These are phyloP conservation scores for Eristalinus sepulchralis DNA, from an alignment of 2,888 invertebrate species.

Conservation along the genomic window DNA sequence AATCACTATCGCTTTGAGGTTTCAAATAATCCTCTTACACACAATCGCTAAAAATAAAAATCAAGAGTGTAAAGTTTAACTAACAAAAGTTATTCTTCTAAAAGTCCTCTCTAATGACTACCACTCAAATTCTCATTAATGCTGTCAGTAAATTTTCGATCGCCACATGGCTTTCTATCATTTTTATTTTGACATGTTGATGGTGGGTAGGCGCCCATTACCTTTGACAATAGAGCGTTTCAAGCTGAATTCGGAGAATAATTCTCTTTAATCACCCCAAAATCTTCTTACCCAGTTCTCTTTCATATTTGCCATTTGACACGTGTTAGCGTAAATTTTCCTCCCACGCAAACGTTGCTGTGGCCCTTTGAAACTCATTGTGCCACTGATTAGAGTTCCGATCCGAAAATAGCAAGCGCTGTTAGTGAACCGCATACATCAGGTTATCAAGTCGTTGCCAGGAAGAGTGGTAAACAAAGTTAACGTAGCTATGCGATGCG, in stretches of 20 bases:
- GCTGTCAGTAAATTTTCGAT: neutral
- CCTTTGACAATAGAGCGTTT: too few species aligned
- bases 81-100: neutral
- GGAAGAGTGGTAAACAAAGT: neutral
- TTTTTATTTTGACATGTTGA: too few species aligned
- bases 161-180: neutral
- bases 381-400: constrained; percentile 18
- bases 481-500: neutral
- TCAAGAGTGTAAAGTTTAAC: neutral
- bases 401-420: constrained; percentile 4
- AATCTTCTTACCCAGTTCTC: neutral
- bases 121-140: neutral
- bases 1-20: neutral
- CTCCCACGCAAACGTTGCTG: neutral
- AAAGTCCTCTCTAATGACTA: too few species aligned
- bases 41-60: neutral
- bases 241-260: too few species aligned
- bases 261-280: too few species aligned
- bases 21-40: neutral
- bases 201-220: too few species aligned
- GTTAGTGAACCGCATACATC: neutral
- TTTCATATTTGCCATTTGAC: neutral
- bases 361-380: neutral
- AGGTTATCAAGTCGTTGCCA: neutral
- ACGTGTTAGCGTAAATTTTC: neutral